Percentiles rank a stretch among this genome's conserved stretches.
phyloP scores from a whole-genome alignment of 2,888 invertebrate genomes.

The Loripinus fragilis region DNA sequence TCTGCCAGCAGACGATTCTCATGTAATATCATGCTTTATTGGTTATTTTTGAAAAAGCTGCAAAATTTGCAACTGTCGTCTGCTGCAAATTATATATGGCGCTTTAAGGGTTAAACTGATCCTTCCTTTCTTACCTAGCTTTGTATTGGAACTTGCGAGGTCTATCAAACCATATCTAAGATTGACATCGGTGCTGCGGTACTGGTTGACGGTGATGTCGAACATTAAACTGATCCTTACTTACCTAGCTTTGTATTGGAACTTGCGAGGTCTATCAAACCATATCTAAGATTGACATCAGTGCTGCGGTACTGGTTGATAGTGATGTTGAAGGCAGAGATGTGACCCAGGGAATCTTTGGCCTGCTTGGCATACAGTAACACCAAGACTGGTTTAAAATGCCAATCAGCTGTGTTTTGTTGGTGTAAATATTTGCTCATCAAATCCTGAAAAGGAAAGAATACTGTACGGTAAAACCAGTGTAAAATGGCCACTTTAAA shows the following conservation, averaged over 20 bases:
- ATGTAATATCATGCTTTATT: too few species aligned
- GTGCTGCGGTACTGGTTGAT: slow-evolving; percentile 55
- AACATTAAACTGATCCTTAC: too few species aligned
- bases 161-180: slow-evolving; percentile 69
- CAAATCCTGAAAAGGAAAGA: not conserved
- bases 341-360: slow-evolving; percentile 52
- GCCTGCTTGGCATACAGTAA: slow-evolving; percentile 70
- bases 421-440: not conserved
- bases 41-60: too few species aligned
- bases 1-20: too few species aligned
- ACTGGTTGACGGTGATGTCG: slow-evolving; percentile 57
- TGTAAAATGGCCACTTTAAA: too few species aligned
- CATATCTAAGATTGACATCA: slow-evolving; percentile 60
- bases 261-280: slow-evolving; percentile 63
- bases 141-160: slow-evolving; percentile 46
- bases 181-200: slow-evolving; percentile 42
- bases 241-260: slow-evolving; percentile 52
- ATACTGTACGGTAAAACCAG: too few species aligned
- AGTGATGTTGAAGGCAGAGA: slow-evolving; percentile 60
- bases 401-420: slow-evolving; percentile 3
- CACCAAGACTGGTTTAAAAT: slow-evolving; percentile 43
- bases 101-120: too few species aligned
- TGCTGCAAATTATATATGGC: too few species aligned
- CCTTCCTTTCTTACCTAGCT: too few species aligned
- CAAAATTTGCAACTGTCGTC: too few species aligned